Evolutionary conservation across 2,797 vertebrate species (phyloP), one percentile per base, ranked within the genome.

Genomic region (Gallinago stenura): DNA sequence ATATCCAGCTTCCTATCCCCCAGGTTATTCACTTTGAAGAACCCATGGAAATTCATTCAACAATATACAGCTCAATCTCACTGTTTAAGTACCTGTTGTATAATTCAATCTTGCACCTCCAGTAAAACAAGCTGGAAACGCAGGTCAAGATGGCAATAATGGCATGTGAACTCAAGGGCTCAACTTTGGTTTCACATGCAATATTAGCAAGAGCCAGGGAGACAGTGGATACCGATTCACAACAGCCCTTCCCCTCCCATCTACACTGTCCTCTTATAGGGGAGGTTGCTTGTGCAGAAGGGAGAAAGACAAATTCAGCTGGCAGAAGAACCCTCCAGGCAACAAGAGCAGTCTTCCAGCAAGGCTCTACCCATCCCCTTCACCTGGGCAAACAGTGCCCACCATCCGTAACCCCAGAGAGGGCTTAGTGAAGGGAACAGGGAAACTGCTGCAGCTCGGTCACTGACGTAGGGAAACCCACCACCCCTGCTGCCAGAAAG

Each of bases 381-480:
- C 95, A 83, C 83, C 69, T 60, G 86, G 68, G 82, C 92, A 97
- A 92, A 82, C 37, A 16, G 19, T 76, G 92, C 79, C 84, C 83
- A n/a, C 60, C 81, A 66, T 26, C 75, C 69, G 65, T 9, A 94
- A 89, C 24, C n/a, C 51, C 75, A 46, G 73, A 75, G 95, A 77
- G 43, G 84, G 80, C 87, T 94, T 58, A 10, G 43, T 71, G 68
- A 90, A 57, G 22, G 58, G 25, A 83, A 87, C 73, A 90, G 94
- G 93, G 90, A 93, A 91, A 68, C 78, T 83, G 75, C 96, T 83
- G 90, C 92, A 95, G 95, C 87, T 96, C 93, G 71, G 94, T 90
- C 93, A 13, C 96, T 97, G 97, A 96, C 82, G 90, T 80, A 96
- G 95, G 97, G 51, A 94, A 90, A 76, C 71, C 96, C 96, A 93